Evolutionary conservation across 1,140 invertebrate genomes (phyloP), one percentile per base, ranked within the genome.

Genomic region (Ceratosolen solmsi): DNA sequence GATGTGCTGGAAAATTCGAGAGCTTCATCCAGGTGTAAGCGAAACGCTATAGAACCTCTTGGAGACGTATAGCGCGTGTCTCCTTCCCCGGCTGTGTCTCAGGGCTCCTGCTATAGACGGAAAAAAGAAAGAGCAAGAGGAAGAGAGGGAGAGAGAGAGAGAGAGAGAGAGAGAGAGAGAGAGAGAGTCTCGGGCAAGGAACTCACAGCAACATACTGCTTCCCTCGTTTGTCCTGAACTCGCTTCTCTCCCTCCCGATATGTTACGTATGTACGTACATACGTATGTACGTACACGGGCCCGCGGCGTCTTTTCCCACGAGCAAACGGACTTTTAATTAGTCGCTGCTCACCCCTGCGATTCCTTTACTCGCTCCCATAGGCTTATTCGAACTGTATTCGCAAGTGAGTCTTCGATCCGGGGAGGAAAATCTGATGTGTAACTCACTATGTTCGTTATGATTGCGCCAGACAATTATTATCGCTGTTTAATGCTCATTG

Each of bases 301-400:
- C 15, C 36, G 27, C 25, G 38, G 70, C 72, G 78, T 72, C 77
- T 72, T 83, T 83, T 80, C 82, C 78, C 82, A 80, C 82, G 78
- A 77, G 36, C n/a, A 71, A 80, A 72, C 73, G 60, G 65, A 71
- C 65, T 83, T 80, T 80, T 80, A 80, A 83, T 83, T 83, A 83
- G 78, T 58, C 22, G 65, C 33, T 25, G 60, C 54, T n/a, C 20
- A 75, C 54, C 73, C 73, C 30, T 36, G 30, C 60, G 33, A 74
- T 36, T 74, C 30, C 49, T 58, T 74, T 74, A 33, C 22, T 56
- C 22, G 20, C 49, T 74, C 51, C 27, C 72, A 49, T 3, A 38
- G 25, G 17, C 49, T 74, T 54, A 20, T 58, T 36, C 17, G 20
- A 1, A 5, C 33, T 36, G 8, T n/a, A 22, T 33, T 38, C 4